Conservation (phyloP, 92 coral and sea anemone species). For the Heteractis magnifica region DNA sequence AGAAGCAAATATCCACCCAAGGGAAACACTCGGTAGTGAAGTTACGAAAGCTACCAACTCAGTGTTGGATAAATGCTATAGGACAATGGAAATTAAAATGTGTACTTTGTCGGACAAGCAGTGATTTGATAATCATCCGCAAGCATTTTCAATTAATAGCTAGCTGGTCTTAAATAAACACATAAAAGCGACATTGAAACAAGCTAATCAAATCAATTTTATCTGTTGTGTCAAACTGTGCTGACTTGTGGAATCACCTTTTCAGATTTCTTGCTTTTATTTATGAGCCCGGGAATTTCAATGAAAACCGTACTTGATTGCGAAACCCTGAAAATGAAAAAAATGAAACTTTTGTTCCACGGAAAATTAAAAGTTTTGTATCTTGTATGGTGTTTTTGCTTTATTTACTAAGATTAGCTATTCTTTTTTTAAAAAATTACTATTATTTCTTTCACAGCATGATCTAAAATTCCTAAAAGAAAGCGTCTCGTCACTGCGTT, state of each 20-base stretch:
- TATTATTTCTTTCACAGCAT: not conserved
- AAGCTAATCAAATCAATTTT: not conserved
- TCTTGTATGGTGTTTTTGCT: too few relatives aligned
- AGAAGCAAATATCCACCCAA: too few relatives aligned
- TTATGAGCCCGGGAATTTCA: not conserved
- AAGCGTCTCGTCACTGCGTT: too few relatives aligned
- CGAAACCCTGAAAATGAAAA: too few relatives aligned
- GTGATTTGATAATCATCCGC: constrained; percentile 22
- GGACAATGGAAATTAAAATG: not conserved
- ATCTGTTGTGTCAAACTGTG: not conserved
- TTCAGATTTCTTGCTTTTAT: not conserved
- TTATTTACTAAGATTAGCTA: too few relatives aligned
- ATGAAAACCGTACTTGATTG: too few relatives aligned
- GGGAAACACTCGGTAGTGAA: not conserved
- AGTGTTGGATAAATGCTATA: not conserved
- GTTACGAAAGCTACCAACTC: not conserved
- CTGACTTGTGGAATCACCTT: not conserved
- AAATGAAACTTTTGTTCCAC: too few relatives aligned
- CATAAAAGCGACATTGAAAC: not conserved
- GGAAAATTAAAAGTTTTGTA: too few relatives aligned
- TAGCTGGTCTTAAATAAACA: constrained; percentile 1
- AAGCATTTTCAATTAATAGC: constrained; percentile 19
- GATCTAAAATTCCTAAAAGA: too few relatives aligned
- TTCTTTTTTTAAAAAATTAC: too few relatives aligned
- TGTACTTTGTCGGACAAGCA: constrained; percentile 10